Evolutionary conservation across 2,888 invertebrate genomes (phyloP).

Genomic region (Cetonia aurata): DNA sequence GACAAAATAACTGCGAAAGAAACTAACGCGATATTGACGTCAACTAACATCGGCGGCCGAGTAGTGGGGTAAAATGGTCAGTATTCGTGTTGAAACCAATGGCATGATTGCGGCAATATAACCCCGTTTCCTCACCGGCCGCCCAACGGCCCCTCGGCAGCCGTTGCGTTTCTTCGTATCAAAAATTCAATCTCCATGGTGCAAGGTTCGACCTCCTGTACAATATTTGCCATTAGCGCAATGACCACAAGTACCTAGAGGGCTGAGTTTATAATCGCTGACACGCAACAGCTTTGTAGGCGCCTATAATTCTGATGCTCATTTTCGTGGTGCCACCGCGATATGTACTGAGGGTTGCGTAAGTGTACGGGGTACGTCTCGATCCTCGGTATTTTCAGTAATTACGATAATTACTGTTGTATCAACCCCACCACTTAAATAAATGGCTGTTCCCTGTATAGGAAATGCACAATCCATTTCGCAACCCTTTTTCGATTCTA

Average conservation of each 20-base stretch:
- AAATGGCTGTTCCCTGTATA: conserved; percentile 17
- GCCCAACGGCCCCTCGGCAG: conserved; percentile 37
- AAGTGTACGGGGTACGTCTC: no score
- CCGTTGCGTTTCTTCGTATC: conserved; percentile 50
- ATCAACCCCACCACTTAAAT: background rate
- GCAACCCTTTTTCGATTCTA: conserved; percentile 50
- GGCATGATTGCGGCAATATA: conserved; percentile 65
- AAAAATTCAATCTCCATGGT: conserved; percentile 61
- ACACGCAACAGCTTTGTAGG: conserved; percentile 52
- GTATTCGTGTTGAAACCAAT: conserved; percentile 53
- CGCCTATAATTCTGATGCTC: conserved; percentile 41
- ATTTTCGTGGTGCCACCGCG: conserved; percentile 29
- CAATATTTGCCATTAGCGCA: conserved; percentile 62
- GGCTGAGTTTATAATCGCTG: conserved; percentile 51
- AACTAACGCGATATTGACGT: conserved; percentile 41
- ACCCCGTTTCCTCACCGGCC: conserved; percentile 47
- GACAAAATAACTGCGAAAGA: background rate
- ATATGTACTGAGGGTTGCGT: background rate
- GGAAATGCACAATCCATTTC: conserved; percentile 53
- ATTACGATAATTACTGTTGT: no score
- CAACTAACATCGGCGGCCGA: conserved; percentile 33
- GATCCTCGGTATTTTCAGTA: no score
- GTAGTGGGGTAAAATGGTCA: conserved; percentile 24
- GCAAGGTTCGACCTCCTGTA: conserved; percentile 61
- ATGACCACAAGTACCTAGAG: conserved; percentile 59